Conservation (phyloP, 2,888 invertebrate species). For the Phaedon cochleariae region DNA sequence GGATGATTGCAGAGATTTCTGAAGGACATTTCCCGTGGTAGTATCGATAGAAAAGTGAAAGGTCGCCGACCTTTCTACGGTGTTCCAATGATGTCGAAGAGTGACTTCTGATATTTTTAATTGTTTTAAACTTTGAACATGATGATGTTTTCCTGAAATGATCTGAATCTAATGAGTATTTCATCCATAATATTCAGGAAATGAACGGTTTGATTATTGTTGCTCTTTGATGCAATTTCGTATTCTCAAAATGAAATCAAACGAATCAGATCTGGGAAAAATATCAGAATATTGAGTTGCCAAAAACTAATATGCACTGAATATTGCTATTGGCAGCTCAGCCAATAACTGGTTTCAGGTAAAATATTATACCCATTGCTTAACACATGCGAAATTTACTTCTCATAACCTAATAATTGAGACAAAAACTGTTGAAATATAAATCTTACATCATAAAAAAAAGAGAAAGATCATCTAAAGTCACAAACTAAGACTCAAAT, state of each 20-base stretch:
- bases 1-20: slow-evolving; percentile 11
- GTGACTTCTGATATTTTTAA: not conserved
- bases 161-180: too few species aligned
- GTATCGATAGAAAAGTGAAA: too few species aligned
- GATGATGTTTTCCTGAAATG: not conserved
- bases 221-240: too few species aligned
- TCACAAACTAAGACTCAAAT: not conserved
- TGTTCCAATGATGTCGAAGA: too few species aligned
- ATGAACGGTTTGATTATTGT: too few species aligned
- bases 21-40: too few species aligned
- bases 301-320: not conserved
- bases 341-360: slow-evolving; percentile 1
- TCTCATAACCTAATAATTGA: not conserved
- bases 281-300: too few species aligned
- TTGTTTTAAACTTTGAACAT: not conserved
- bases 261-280: too few species aligned
- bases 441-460: not conserved
- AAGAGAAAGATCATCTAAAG: not conserved
- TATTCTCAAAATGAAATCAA: too few species aligned
- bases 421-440: not conserved
- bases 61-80: too few species aligned
- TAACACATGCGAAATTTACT: not conserved
- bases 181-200: too few species aligned
- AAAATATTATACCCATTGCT: not conserved
- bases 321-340: not conserved